Evolutionary conservation across 2,888 invertebrate species (phyloP), one percentile per base, ranked within the genome.

Genomic region (Machimus rusticus): DNA sequence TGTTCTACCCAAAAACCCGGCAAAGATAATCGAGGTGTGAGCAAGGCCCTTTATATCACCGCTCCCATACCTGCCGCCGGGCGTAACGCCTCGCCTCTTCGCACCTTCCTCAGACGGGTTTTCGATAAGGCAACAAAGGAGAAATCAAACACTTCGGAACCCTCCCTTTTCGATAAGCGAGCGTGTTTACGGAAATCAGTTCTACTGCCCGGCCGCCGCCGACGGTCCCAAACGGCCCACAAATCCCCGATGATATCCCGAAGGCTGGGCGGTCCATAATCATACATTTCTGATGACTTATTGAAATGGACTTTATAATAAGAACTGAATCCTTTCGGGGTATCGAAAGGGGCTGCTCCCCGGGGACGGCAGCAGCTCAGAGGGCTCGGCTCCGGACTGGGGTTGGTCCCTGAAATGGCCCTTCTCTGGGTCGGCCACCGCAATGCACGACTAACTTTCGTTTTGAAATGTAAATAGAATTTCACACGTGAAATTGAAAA

Each of bases 221-320:
- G n/a, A 16, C 28, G 31, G 74, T 23, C 74, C 74, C 74, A 74
- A 46, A 74, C 28, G 37, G 14, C 37, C 34, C 74, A 23, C 74
- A 85, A 74, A 37, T 85, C 85, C 46, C 74, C 85, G n/a, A 74
- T 74, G 39, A 74, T 85, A 74, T 46, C 85, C 66, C 74, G 28
- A 16, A 9, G 23, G 39, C 43, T 74, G 74, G 85, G n/a, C 37
- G 84, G 84, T 84, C 43, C 85, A 85, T 85, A 85, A 85, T 85
- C 85, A 85, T 85, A 85, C 85, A 85, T 85, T 85, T 85, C 85
- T 85, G 85, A 85, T 74, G 85, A 74, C 85, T 85, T 85, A 85
- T 85, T 85, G 85, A 85, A 85, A 85, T 85, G 74, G 74, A 85
- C 85, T 85, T 85, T 85, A 85, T 85, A 85, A 85, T 74, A 85